A percentile compares a stretch with the other conserved stretches of the same genome.
Conservation (phyloP, 2,888 invertebrate species). For the Herminia tarsipennalis region DNA sequence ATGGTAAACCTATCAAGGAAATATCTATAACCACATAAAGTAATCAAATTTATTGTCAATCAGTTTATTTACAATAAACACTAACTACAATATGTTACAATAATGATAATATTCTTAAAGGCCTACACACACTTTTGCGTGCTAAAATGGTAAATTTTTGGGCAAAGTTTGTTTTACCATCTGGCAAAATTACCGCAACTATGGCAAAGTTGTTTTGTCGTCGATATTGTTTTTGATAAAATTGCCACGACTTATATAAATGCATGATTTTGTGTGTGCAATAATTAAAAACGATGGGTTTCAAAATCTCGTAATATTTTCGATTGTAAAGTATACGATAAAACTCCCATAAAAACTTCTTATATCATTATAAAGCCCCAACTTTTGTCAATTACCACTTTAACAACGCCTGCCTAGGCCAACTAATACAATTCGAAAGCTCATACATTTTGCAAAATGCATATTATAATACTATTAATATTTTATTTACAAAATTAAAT, state of each 20-base stretch:
- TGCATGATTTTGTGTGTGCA: too few species aligned
- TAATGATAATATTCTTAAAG: constrained; percentile 52
- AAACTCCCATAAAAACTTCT: too few species aligned
- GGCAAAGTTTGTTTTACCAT: constrained; percentile 1
- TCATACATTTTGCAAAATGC: constrained; percentile 60
- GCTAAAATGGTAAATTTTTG: constrained; percentile 20
- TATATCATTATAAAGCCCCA: too few species aligned
- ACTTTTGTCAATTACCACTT: constrained; percentile 15
- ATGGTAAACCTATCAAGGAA: too few species aligned
- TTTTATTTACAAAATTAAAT: constrained; percentile 42
- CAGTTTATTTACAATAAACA: constrained; percentile 81
- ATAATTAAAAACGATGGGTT: too few species aligned
- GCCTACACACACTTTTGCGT: constrained; percentile 23
- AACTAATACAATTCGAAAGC: constrained; percentile 52
- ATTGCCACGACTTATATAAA: too few species aligned
- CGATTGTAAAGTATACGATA: too few species aligned
- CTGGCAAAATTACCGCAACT: too few species aligned
- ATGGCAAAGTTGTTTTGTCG: too few species aligned
- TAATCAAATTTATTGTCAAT: constrained; percentile 83
- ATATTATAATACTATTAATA: constrained; percentile 45
- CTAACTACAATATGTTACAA: constrained; percentile 64
- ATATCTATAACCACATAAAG: constrained; percentile 58
- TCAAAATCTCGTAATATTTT: too few species aligned
- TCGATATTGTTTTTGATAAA: too few species aligned
- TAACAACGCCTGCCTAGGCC: constrained; percentile 24